Percentiles rank a stretch among this genome's conserved stretches.
These are phyloP conservation scores for Oncopeltus fasciatus DNA, from an alignment of 1,140 invertebrate species.

Conservation along the genomic window DNA sequence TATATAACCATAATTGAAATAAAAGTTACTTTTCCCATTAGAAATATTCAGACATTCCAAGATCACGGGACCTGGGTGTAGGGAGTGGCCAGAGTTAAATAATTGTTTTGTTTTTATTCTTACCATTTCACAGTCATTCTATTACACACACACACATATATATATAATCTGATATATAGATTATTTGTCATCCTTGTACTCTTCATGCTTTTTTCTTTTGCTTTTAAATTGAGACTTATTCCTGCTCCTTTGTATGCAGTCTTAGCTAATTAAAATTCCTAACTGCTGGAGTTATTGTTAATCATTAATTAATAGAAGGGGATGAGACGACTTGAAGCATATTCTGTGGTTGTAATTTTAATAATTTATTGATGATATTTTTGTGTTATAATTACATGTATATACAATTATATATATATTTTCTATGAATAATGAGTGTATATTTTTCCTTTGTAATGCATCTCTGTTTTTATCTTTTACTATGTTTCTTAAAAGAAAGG, in stretches of 20 bases:
- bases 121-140: neutral
- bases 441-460: too few relatives aligned
- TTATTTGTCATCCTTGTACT: neutral
- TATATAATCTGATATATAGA: neutral
- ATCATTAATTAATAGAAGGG: too few relatives aligned
- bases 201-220: neutral
- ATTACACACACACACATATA: neutral
- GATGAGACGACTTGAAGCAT: neutral
- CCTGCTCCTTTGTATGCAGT: neutral
- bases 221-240: neutral
- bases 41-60: too few relatives aligned
- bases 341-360: conserved; percentile 6
- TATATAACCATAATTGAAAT: too few relatives aligned
- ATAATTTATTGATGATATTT: conserved; percentile 9
- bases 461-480: too few relatives aligned
- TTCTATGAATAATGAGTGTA: neutral
- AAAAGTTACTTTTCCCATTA: too few relatives aligned
- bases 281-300: too few relatives aligned
- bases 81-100: too few relatives aligned
- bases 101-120: neutral
- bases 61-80: too few relatives aligned
- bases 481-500: too few relatives aligned
- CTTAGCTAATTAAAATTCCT: neutral
- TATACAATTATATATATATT: conserved; percentile 1
- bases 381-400: conserved; percentile 3